Evolutionary conservation across 2,888 invertebrate species (phyloP).

Genomic region (Alentia gelatinosa): DNA sequence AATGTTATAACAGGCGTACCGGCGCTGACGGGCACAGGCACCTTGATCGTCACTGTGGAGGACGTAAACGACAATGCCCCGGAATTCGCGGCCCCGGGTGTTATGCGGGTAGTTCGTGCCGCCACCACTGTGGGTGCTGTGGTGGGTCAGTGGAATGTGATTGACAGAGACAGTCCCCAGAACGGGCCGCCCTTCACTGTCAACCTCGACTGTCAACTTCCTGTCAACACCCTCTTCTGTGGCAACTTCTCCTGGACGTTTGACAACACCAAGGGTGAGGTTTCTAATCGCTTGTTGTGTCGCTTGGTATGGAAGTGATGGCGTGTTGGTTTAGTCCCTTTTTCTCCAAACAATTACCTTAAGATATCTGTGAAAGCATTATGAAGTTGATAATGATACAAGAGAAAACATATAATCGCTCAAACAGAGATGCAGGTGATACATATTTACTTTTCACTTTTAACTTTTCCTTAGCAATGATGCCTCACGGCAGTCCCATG

Average conservation of each 20-base stretch:
- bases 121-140: not conserved
- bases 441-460: too few relatives aligned
- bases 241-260: not conserved
- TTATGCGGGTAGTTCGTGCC: not conserved
- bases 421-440: too few relatives aligned
- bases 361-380: too few relatives aligned
- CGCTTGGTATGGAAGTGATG: too few relatives aligned
- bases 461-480: too few relatives aligned
- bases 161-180: constrained; percentile 72
- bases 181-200: constrained; percentile 88
- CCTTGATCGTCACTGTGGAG: constrained; percentile 93
- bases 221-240: not conserved
- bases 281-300: too few relatives aligned
- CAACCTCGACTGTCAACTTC: constrained; percentile 53
- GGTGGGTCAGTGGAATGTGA: constrained; percentile 66
- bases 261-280: not conserved
- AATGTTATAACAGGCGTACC: constrained; percentile 76
- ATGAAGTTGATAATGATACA: too few relatives aligned
- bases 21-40: constrained; percentile 88
- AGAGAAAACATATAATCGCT: too few relatives aligned
- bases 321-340: too few relatives aligned
- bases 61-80: constrained; percentile 99
- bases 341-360: too few relatives aligned
- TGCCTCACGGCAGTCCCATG: too few relatives aligned
- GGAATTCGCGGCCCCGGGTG: constrained; percentile 86